Evolutionary conservation across 2,888 invertebrate species (phyloP), one percentile per base, ranked within the genome.

Genomic region (Hirudinaria manillensis): DNA sequence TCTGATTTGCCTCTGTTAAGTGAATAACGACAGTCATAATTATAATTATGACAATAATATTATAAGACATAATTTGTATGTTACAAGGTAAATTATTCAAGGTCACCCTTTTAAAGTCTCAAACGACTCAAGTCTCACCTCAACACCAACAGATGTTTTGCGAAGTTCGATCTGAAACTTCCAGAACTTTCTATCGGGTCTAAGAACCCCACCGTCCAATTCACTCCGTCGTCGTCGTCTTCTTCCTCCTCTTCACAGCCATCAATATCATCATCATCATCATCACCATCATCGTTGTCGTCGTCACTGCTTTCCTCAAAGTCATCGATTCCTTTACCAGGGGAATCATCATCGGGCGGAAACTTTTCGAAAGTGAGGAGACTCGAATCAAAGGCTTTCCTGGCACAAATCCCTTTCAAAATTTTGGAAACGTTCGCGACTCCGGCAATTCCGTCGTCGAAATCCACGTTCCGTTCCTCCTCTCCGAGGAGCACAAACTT

Each of bases 201-300:
- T 13, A 61, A 1, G 10, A 61, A 61, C 29, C 61, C 61, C 24
- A 61, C 61, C 24, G 61, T 10, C 61, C 61, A 61, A 19, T 61
- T 29, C 29, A 27, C 61, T 27, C n/a, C 61, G n/a, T 61, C 21
- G 13, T 29, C 7, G 1, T 16, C 61, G 1, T 61, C 29, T 1
- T 61, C 61, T 1, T 61, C 61, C 4, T 61, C 61, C 1, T 27
- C 29, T 6, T 61, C 61, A 1, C n/a, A 21, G 21, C 53, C 13
- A 21, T 53, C 53, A 13, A 53, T 19, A 16, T 61, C 61, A 1
- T 61, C 61, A 7, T 61, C 61, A 61, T 61, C 61, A 61, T 61
- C 61, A 61, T 61, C 56, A 56, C 13, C 56, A 56, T 24, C n/a
- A 56, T 56, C n/a, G 13, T 56, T 19, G 19, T 61, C 61, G n/a